phyloP scores from a whole-genome alignment of 2,888 invertebrate genomes.

The Eurytoma californica region DNA sequence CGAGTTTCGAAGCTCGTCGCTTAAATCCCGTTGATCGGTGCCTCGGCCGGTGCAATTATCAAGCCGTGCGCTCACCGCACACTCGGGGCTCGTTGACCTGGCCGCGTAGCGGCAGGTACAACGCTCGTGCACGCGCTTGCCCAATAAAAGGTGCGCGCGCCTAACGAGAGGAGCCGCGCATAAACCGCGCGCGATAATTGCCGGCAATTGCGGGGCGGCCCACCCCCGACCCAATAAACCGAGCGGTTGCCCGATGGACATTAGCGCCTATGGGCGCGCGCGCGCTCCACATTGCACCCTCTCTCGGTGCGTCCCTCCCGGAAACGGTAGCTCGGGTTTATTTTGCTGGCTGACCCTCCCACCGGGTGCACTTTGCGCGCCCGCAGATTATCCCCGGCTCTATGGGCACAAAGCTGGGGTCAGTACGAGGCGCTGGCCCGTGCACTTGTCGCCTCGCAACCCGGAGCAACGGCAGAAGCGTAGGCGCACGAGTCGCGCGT shows the following conservation, averaged over 20 bases:
- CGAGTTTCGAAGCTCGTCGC: constrained; percentile 15
- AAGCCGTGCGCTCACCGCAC: not conserved
- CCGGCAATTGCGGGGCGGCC: too few relatives aligned
- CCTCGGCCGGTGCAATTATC: not conserved
- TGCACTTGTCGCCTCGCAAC: constrained; percentile 24
- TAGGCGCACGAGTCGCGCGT: not conserved
- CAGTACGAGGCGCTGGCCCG: not conserved
- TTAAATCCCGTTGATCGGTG: constrained; percentile 1
- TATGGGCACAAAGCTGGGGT: not conserved
- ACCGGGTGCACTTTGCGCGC: too few relatives aligned
- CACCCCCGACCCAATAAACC: too few relatives aligned
- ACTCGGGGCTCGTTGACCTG: not conserved
- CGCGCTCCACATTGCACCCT: too few relatives aligned
- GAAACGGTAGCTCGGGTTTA: not conserved
- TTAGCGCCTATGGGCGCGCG: too few relatives aligned
- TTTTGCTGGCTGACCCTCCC: too few relatives aligned
- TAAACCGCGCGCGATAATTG: too few relatives aligned
- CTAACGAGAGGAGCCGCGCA: too few relatives aligned
- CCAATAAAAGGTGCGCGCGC: too few relatives aligned
- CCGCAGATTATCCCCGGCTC: not conserved
- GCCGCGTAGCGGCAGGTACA: not conserved
- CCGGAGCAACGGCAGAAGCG: too few relatives aligned
- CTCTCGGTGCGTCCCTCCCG: too few relatives aligned
- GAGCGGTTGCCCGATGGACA: too few relatives aligned
- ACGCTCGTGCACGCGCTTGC: not conserved